These are phyloP conservation scores for Stegophylla sp. DNA, from an alignment of 2,888 invertebrate genomes.

Conservation along the genomic window DNA sequence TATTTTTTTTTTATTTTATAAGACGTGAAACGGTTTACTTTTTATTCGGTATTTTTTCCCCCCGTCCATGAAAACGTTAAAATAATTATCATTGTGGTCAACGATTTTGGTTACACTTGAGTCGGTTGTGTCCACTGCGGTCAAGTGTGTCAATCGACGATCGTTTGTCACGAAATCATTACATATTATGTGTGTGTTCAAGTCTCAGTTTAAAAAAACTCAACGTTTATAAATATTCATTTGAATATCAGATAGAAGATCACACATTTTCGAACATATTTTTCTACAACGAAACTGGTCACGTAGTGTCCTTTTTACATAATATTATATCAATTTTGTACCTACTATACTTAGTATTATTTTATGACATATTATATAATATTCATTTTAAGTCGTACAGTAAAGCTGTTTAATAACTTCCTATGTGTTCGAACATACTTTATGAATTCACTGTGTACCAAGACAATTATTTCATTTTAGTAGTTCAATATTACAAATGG, in stretches of 20 bases:
- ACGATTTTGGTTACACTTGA: not conserved
- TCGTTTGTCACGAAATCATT: slow-evolving; percentile 39
- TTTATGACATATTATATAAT: too few species aligned
- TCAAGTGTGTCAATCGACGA: slow-evolving; percentile 34
- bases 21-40: not conserved
- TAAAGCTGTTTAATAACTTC: too few species aligned
- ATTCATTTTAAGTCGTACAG: too few species aligned
- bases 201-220: too few species aligned
- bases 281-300: slow-evolving; percentile 5
- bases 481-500: too few species aligned
- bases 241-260: not conserved
- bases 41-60: too few species aligned
- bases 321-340: too few species aligned
- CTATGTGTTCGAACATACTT: too few species aligned
- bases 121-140: slow-evolving; percentile 3
- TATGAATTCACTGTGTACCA: too few species aligned
- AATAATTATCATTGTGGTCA: not conserved
- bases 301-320: not conserved
- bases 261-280: slow-evolving; percentile 22
- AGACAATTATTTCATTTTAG: too few species aligned
- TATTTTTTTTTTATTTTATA: not conserved
- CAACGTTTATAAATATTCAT: slow-evolving; percentile 7
- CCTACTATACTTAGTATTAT: too few species aligned
- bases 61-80: slow-evolving; percentile 3
- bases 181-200: not conserved